A percentile compares a stretch with the other conserved stretches of the same genome.
phyloP scores from a whole-genome alignment of 2,888 invertebrate species.

The Mactromeris polynyma region DNA sequence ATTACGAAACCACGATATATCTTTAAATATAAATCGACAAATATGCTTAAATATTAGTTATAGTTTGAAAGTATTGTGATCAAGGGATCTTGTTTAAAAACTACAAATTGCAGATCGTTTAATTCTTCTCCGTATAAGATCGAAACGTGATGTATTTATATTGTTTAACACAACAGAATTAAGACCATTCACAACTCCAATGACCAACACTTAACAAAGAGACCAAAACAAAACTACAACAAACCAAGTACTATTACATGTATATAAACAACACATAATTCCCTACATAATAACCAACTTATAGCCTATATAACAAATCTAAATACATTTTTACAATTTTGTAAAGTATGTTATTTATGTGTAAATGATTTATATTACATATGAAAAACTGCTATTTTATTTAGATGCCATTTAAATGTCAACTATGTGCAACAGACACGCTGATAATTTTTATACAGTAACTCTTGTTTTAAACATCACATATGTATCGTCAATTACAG shows the following conservation, averaged over 20 bases:
- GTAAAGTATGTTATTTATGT: conserved; percentile 29
- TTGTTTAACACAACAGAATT: not conserved
- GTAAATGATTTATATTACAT: conserved; percentile 42
- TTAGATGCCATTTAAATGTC: conserved; percentile 36
- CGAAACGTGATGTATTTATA: not conserved
- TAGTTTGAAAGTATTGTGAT: too few species aligned
- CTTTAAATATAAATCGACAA: too few species aligned
- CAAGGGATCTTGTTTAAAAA: too few species aligned
- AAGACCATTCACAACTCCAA: not conserved
- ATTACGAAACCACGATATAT: too few species aligned
- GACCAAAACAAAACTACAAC: not conserved
- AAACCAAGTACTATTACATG: not conserved
- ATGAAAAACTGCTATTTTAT: conserved; percentile 17
- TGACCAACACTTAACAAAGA: conserved; percentile 2
- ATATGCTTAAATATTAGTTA: too few species aligned
- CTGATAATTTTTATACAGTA: not conserved
- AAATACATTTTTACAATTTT: conserved; percentile 24
- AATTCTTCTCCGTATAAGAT: too few species aligned
- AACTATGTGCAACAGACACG: not conserved
- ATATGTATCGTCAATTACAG: not conserved
- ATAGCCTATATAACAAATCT: conserved; percentile 14
- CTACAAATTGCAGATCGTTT: too few species aligned
- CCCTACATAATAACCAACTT: not conserved
- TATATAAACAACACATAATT: not conserved
- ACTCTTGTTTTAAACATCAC: not conserved